These are phyloP conservation scores for Drosophila trichaetosa DNA, from an alignment of 2,888 invertebrate genomes.

Conservation along the genomic window DNA sequence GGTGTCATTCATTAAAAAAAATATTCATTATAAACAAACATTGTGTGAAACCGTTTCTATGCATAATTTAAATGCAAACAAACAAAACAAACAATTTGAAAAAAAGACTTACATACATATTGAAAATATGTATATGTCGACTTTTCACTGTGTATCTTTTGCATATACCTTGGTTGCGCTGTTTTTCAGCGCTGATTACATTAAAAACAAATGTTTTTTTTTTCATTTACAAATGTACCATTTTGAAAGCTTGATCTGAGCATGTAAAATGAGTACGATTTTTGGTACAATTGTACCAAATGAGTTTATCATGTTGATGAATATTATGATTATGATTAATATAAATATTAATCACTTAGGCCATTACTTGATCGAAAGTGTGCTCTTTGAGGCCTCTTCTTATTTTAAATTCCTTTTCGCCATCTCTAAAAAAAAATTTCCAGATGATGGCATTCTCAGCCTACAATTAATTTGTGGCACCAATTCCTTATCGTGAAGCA, in stretches of 20 bases:
- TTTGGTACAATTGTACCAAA: conserved; percentile 4
- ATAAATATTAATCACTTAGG: no score
- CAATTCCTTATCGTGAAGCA: background rate
- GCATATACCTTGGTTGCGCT: conserved; percentile 1
- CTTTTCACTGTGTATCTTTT: conserved; percentile 12
- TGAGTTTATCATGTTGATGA: background rate
- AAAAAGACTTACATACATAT: background rate
- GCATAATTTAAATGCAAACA: background rate
- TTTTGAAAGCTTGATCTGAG: background rate
- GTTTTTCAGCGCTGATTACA: conserved; percentile 11
- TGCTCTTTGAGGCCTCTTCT: background rate
- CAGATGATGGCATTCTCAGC: no score
- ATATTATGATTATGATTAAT: conserved; percentile 1
- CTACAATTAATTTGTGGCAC: background rate
- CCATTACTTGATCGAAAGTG: background rate
- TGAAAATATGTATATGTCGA: conserved; percentile 4
- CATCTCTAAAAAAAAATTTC: background rate
- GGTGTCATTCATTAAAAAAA: background rate
- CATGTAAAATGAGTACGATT: background rate
- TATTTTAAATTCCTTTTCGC: background rate
- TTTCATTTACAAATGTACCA: background rate
- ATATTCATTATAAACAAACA: background rate
- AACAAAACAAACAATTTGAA: background rate
- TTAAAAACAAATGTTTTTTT: conserved; percentile 2
- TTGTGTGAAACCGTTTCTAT: background rate